phyloP scores from a whole-genome alignment of 2,797 vertebrate genomes.

The Peromyscus aztecus region DNA sequence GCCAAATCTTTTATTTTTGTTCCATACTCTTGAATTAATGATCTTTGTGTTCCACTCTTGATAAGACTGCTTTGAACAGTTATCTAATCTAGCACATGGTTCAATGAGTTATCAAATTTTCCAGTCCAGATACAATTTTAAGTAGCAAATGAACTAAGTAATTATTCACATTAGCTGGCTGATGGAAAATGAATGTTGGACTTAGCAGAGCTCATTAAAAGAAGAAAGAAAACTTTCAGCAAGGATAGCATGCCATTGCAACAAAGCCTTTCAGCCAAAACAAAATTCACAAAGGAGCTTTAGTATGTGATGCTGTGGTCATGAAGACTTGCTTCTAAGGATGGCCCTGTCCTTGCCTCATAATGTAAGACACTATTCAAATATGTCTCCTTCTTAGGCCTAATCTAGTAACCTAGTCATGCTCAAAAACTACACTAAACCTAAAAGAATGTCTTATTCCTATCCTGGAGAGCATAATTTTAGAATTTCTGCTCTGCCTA shows the following conservation, averaged over 20 bases:
- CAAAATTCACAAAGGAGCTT: not conserved
- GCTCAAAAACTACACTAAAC: not conserved
- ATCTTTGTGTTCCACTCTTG: slow-evolving; percentile 11
- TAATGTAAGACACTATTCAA: not conserved
- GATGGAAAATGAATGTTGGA: not conserved
- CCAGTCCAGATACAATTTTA: slow-evolving; percentile 75
- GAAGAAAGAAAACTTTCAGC: not conserved
- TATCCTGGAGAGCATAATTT: not conserved
- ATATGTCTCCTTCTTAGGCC: not conserved
- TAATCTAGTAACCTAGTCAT: not conserved
- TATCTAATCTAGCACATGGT: slow-evolving; percentile 73
- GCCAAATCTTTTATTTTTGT: not conserved
- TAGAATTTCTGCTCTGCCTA: not conserved
- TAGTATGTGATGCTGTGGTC: not conserved
- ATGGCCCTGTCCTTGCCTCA: not conserved
- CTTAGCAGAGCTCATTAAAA: not conserved
- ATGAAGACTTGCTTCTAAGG: not conserved
- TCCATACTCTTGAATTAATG: slow-evolving; percentile 50
- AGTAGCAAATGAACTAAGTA: not conserved
- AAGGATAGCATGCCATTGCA: not conserved
- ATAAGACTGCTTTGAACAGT: slow-evolving; percentile 59
- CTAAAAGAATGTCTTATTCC: not conserved
- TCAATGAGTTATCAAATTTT: slow-evolving; percentile 70
- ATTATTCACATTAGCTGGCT: not conserved
- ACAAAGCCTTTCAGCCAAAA: not conserved